Evolutionary conservation across 2,888 invertebrate species (phyloP), one percentile per base, ranked within the genome.

Genomic region (Rosalia funebris): DNA sequence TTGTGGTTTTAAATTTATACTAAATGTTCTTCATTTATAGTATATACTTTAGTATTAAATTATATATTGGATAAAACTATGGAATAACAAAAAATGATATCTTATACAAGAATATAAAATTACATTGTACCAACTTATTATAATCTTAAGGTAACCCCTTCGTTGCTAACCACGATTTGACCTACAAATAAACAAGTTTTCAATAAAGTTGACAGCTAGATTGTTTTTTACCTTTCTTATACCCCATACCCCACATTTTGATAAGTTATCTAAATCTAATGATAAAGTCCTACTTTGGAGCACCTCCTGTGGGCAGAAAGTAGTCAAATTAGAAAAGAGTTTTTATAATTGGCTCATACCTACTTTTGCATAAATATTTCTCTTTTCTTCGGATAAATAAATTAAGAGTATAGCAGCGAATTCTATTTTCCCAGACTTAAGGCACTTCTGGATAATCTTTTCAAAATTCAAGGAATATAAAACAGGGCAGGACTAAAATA

Each of bases 401-500:
- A 75, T 75, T 11, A 77, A 42, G 25, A 77, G 60, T 20, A 77
- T 48, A 1, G 71, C 72, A 10, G 75, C 75, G 55, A 74, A 73
- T 41, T 71, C 72, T 12, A 41, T 55, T 58, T 71, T 71, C 42
- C 69, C 64, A 4, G 67, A 31, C 54, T 68, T 44, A 1, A 75
- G 57, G 41, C 71, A 77, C 42, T 63, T 71, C 37, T 74, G 62
- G n/a, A 75, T 60, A 11, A 69, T 64, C n/a, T 63, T 65, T 32
- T 73, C 70, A 17, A 78, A 71, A 62, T 77, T 69, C n/a, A 79
- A 52, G 2, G 66, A 70, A 60, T 68, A 68, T 37, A 76, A 57
- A 15, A 77, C 75, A n/a, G 79, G 79, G 64, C 79, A 79, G 15
- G 74, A 63, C 76, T 78, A 45, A 53, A 73, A 75, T 60, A n/a